Evolutionary conservation across 2,797 vertebrate genomes (phyloP), one percentile per base, ranked within the genome.

Genomic region (Mallotus villosus): DNA sequence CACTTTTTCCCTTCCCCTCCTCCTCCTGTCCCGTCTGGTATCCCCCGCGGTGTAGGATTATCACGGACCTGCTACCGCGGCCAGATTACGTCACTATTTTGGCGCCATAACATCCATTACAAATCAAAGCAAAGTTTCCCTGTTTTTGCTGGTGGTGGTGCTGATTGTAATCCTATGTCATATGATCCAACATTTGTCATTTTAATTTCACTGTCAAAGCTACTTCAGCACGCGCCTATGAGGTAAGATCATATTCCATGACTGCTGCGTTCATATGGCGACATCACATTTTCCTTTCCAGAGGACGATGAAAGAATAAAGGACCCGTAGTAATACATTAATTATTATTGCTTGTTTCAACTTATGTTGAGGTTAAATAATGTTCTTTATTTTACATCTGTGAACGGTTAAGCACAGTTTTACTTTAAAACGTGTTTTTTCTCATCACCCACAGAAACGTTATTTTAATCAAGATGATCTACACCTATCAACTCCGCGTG

Each of bases 211-310:
- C 46, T 68, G 68, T 70, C 76, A 71, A 70, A 70, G 34, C 61
- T 68, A 32, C 32, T 78, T 68, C 58, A 76, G 17, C 22, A 76
- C 76, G 49, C 66, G 59, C 25, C 70, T 55, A 71, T 87, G 79
- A 85, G 75, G 77, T 80, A 72, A 82, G 72, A 51, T 71, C 72
- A 77, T 74, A 60, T 84, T 84, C 78, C 80, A 76, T 76, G 72
- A 79, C 68, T 76, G 46, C 66, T 81, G 71, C 71, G 37, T 57
- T 17, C 0, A 41, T 66, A 53, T 53, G 37, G 55, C 75, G 74
- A 81, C 78, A 82, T 87, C 82, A 86, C 0, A 84, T 79, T 86
- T 89, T 85, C 82, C 78, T 21, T 69, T 68, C 63, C 84, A 78
- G 84, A 82, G 70, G 68, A 70, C 16, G 34, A 51, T 61, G 41